Percentiles rank a stretch among this genome's conserved stretches.
These are phyloP conservation scores for Melanerpes aurifrons DNA, from an alignment of 2,113 vertebrate species.

Conservation along the genomic window DNA sequence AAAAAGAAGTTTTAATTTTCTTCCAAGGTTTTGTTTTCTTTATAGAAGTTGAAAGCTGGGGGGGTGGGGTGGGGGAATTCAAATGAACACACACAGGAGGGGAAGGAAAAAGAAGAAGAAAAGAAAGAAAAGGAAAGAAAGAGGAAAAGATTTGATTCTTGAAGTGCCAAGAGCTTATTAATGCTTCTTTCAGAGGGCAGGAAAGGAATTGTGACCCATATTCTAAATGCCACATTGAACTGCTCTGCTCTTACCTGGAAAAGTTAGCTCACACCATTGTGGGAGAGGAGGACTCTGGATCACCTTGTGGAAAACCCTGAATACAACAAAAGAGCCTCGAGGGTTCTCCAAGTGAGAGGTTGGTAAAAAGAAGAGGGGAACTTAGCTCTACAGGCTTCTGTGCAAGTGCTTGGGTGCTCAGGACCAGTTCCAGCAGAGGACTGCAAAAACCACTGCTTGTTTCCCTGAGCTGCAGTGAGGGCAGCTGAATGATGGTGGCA, in stretches of 20 bases:
- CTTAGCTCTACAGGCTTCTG: neutral
- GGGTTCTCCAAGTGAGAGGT: neutral
- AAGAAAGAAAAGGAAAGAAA: neutral
- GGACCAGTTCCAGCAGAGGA: neutral
- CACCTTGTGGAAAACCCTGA: neutral
- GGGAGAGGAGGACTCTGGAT: neutral
- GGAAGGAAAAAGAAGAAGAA: neutral
- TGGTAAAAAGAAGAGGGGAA: conserved; percentile 2
- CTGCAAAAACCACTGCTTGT: neutral
- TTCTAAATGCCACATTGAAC: neutral
- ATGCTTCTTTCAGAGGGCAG: neutral
- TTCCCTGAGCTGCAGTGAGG: neutral
- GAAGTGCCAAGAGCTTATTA: conserved; percentile 58
- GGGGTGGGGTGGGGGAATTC: conserved; percentile 26
- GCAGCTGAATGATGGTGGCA: neutral
- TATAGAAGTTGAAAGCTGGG: conserved; percentile 67
- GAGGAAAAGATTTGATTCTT: conserved; percentile 49
- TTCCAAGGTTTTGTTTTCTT: conserved; percentile 81
- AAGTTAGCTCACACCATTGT: conserved; percentile 23
- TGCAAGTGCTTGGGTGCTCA: neutral
- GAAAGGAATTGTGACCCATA: conserved; percentile 23
- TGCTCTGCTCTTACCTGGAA: neutral
- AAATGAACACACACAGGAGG: conserved; percentile 22
- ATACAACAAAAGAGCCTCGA: neutral
- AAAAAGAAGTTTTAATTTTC: conserved; percentile 81